Base-by-base conservation (phyloP, 2,888 invertebrate species). In the Agonopterix alstromeriana region DNA sequence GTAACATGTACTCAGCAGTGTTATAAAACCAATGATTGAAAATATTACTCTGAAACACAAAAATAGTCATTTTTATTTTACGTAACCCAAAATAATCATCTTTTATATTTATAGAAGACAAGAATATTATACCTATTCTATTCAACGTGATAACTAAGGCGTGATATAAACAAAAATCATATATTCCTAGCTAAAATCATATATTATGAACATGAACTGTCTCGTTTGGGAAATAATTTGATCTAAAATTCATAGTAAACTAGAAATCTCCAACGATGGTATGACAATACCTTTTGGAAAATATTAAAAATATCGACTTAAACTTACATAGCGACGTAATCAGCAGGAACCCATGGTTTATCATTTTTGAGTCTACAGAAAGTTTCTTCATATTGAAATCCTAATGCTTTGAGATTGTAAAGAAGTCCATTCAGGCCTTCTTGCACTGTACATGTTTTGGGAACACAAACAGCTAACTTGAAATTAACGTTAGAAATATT, bases 271-370 rank as follows among this genome's bases (percentile, higher is more conserved):
- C 5, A 7, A 27, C 7, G 27, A 27, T 7, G 7, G 17, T 17
- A 17, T 17, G 17, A 27, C 27, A 27, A 27, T 27, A 27, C 27
- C 27, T 27, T 27, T 27, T 7, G 1, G 27, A 5, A 27, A 27
- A 27, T 27, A 27, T 27, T 17, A 2, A 27, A 27, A 27, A 27
- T 1, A 27, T 27, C 27, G 27, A 3, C 27, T 5, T 42, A 46
- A 53, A 77, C 81, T 77, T 58, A 85, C 85, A 75, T 56, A 8
- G 81, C 79, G n/a, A 78, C 67, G 46, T 78, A 82, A 48, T 86
- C 86, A 7, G 65, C 86, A 2, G 75, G 51, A 1, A 75, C 78
- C 72, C 76, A 82, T 1, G 71, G 77, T 47, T 83, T 85, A 43
- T 86, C 86, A 40, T 79, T 66, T 0, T 80, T 81, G 11, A 86